These are phyloP conservation scores for Panthera uncia DNA, from an alignment of 2,113 vertebrate species.

Conservation along the genomic window DNA sequence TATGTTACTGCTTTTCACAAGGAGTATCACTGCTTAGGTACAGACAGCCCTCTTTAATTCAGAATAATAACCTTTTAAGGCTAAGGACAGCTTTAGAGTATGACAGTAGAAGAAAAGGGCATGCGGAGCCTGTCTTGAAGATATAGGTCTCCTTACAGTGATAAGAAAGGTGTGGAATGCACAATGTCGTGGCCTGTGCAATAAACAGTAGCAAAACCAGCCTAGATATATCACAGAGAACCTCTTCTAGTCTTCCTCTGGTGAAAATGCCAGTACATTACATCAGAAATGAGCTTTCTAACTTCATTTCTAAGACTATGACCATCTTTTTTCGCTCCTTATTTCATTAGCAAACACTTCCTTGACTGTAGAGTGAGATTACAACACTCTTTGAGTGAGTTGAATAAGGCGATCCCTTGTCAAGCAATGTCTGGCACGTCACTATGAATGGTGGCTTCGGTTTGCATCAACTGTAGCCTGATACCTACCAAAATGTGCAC, in stretches of 20 bases:
- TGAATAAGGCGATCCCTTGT: background rate
- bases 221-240: background rate
- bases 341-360: background rate
- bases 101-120: background rate
- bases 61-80: background rate
- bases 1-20: background rate
- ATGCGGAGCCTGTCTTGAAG: background rate
- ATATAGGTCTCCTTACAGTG: background rate
- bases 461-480: background rate
- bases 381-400: background rate
- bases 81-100: background rate
- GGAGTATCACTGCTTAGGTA: background rate
- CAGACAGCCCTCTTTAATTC: background rate
- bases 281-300: background rate
- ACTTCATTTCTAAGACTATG: background rate
- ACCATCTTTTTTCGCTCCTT: background rate
- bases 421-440: background rate
- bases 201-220: background rate
- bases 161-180: background rate
- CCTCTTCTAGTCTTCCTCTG: background rate
- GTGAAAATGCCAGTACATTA: background rate
- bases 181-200: no score
- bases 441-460: background rate
- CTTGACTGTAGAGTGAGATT: background rate
- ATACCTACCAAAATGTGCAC: background rate